Evolutionary conservation across 2,888 invertebrate species (phyloP).

Genomic region (Melinopterus prodromus): DNA sequence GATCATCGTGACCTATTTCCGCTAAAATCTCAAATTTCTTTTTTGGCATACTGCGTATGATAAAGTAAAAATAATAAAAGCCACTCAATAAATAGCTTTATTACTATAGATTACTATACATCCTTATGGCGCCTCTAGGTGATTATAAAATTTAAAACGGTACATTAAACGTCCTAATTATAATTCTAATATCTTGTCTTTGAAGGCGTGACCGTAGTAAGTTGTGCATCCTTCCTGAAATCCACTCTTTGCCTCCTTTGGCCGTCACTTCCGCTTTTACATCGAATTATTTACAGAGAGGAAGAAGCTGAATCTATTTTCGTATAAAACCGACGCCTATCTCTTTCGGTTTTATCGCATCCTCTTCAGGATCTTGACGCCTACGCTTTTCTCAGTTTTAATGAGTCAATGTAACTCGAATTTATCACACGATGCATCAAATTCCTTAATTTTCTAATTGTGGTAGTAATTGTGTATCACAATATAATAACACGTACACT

Average conservation of each 20-base stretch:
- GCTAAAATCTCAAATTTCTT: no score
- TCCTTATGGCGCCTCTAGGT: not conserved
- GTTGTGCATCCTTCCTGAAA: not conserved
- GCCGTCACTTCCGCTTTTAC: constrained; percentile 4
- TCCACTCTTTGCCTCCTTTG: not conserved
- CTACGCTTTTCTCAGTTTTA: not conserved
- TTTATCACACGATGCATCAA: not conserved
- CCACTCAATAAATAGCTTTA: not conserved
- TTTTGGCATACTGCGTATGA: no score
- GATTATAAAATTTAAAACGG: not conserved
- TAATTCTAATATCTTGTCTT: not conserved
- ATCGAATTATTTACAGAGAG: not conserved
- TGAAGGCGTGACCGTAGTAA: not conserved
- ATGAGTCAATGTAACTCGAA: not conserved
- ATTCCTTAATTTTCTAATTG: no score
- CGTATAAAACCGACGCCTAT: not conserved
- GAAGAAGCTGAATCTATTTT: not conserved
- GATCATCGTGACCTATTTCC: no score
- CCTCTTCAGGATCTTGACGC: not conserved
- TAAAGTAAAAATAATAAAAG: no score
- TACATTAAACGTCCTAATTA: not conserved
- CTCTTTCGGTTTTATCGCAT: not conserved
- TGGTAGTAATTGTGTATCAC: no score
- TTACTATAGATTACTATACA: not conserved
- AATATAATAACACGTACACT: no score